Percentiles rank a stretch among this genome's conserved stretches.
Evolutionary conservation across 1,140 invertebrate genomes (phyloP).

Genomic region (Leptopilina boulardi): DNA sequence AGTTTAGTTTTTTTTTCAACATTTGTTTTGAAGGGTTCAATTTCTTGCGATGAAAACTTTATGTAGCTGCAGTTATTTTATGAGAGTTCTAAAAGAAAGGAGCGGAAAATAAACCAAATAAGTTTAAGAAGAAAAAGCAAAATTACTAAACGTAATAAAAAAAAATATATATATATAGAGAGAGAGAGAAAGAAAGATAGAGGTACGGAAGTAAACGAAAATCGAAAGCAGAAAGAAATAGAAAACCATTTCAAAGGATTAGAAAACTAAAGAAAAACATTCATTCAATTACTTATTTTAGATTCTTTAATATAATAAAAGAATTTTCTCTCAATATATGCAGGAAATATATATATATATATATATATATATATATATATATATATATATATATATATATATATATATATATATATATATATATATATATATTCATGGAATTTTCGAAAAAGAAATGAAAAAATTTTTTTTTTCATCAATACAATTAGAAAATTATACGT

Average conservation of each 20-base stretch:
- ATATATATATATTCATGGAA: too few species aligned
- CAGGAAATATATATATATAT: too few species aligned
- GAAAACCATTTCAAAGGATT: background rate
- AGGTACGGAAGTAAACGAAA: background rate
- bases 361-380: too few species aligned
- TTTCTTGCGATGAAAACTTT: background rate
- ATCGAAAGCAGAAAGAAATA: conserved; percentile 8
- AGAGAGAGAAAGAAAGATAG: too few species aligned
- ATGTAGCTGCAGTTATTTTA: background rate
- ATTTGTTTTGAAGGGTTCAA: background rate
- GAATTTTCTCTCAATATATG: too few species aligned
- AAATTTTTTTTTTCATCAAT: background rate
- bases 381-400: too few species aligned
- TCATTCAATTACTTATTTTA: too few species aligned
- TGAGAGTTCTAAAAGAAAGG: background rate
- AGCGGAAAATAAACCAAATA: background rate
- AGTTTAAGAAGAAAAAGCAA: conserved; percentile 1
- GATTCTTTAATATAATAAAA: too few species aligned
- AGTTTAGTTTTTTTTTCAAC: background rate
- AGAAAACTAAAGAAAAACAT: background rate
- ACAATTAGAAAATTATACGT: too few species aligned
- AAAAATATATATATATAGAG: background rate
- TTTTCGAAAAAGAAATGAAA: too few species aligned
- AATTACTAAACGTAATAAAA: conserved; percentile 14
- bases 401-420: too few species aligned